A percentile compares a stretch with the other conserved stretches of the same genome.
These are phyloP conservation scores for Pseudoips prasinana DNA, from an alignment of 2,888 invertebrate species.

Conservation along the genomic window DNA sequence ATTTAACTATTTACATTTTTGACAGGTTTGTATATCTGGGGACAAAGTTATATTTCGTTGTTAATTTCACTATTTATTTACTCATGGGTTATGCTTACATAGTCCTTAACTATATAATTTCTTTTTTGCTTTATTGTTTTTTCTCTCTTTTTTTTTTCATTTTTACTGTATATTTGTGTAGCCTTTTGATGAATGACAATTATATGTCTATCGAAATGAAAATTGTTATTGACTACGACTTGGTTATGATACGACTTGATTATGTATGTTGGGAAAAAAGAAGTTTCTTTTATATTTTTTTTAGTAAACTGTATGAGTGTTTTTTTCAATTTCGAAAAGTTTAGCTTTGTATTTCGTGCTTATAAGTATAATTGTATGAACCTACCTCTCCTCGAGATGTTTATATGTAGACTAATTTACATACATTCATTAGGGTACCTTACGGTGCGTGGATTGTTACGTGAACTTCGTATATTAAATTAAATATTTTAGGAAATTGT, in stretches of 20 bases:
- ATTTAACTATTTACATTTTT: conserved; percentile 32
- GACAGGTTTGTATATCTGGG: conserved; percentile 37
- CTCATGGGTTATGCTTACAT: conserved; percentile 18
- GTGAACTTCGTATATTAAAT: conserved; percentile 58
- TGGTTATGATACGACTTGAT: conserved; percentile 21
- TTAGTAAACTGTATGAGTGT: conserved; percentile 34
- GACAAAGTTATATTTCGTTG: conserved; percentile 38
- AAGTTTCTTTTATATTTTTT: conserved; percentile 34
- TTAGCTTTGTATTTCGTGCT: conserved; percentile 48
- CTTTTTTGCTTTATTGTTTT: too few species aligned
- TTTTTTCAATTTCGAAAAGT: conserved; percentile 31
- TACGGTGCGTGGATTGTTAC: conserved; percentile 65
- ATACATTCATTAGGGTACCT: conserved; percentile 54
- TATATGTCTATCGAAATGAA: conserved; percentile 16
- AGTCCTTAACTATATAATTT: conserved; percentile 18
- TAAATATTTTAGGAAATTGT: conserved; percentile 61
- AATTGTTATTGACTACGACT: conserved; percentile 20
- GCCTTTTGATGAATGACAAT: conserved; percentile 11
- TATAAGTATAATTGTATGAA: conserved; percentile 46
- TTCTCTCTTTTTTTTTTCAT: conserved; percentile 18
- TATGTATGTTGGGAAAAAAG: conserved; percentile 31
- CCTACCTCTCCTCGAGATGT: conserved; percentile 50
- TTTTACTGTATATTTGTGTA: conserved; percentile 18
- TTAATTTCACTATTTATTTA: conserved; percentile 37
- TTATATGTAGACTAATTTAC: conserved; percentile 40